Evolutionary conservation across 2,113 vertebrate species (phyloP), one percentile per base, ranked within the genome.

Genomic region (Girardinichthys multiradiatus): DNA sequence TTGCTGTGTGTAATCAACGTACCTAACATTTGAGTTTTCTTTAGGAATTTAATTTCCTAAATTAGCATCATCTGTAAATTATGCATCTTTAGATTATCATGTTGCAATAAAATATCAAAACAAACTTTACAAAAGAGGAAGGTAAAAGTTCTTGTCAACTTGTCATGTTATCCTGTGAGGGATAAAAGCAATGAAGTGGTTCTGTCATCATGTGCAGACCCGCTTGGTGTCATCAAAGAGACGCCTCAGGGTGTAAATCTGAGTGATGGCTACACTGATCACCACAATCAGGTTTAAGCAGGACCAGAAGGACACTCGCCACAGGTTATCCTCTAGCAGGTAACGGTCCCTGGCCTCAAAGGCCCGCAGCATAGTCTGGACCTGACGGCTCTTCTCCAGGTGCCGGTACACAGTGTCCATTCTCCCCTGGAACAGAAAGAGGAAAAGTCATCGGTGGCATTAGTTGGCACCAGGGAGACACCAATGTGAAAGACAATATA

Each of bases 271-370:
- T 19, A 97, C 96, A 0, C 90, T 29, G 21, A 97, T 75, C 88
- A 97, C 90, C 79, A 95, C 93, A 0, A 92, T 87, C 61, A 97
- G 72, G 13, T 91, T 96, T 37, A 95, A 33, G 0, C 93, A 94
- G 0, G 96, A 97, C 96, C 96, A 97, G 88, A 96, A 96, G 86
- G 94, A 95, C 58, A 97, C 96, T 2, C 95, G 83, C 86, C 92
- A 94, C 68, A 95, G 82, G 82, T 97, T 97, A 82, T 94, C 93
- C 62, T 97, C 96, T 79, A 95, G 93, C 8, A 97, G 94, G 74
- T 95, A 95, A 15, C 95, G 95, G 81, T 96, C 96, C 1, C 95
- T 93, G 0, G 95, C 94, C 80, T 97, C 96, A 0, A 95, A 95
- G 42, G 95, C 93, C 58, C 95, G 88, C 65, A 97, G 90, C 15